These are phyloP conservation scores for Pyrrhosoma nymphula DNA, from an alignment of 2,888 invertebrate species.

Conservation along the genomic window DNA sequence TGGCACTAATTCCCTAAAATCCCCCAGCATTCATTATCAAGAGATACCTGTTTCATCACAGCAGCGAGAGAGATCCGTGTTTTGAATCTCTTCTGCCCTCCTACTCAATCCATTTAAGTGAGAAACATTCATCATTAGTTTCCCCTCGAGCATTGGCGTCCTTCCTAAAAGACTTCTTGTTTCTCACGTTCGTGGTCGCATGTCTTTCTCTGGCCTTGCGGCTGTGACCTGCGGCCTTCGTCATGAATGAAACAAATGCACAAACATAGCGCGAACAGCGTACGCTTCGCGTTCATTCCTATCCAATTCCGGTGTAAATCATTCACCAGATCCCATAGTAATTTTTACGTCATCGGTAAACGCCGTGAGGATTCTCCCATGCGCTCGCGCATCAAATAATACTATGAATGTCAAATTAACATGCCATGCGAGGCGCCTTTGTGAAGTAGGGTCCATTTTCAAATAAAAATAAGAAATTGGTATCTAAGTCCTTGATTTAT, in stretches of 20 bases:
- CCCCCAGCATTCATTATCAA: too few species aligned
- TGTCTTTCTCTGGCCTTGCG: not conserved
- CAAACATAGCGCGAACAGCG: not conserved
- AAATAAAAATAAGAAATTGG: too few species aligned
- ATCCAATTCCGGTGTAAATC: not conserved
- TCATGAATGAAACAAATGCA: not conserved
- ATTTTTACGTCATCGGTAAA: too few species aligned
- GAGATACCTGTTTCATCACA: too few species aligned
- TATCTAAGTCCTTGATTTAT: too few species aligned
- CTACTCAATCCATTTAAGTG: not conserved
- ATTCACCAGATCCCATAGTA: not conserved
- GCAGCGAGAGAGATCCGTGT: too few species aligned
- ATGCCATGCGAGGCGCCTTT: too few species aligned
- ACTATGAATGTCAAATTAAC: too few species aligned
- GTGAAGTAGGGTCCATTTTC: too few species aligned
- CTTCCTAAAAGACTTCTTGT: not conserved
- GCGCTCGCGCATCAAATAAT: too few species aligned
- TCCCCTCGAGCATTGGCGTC: not conserved
- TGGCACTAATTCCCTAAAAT: too few species aligned
- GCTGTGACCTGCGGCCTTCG: not conserved
- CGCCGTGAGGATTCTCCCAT: too few species aligned
- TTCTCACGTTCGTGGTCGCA: not conserved
- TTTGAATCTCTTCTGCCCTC: not conserved
- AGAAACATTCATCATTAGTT: not conserved
- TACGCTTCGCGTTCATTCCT: not conserved